A percentile compares a stretch with the other conserved stretches of the same genome.
Evolutionary conservation across 2,888 invertebrate genomes (phyloP).

Genomic region (Monochamus alternatus): DNA sequence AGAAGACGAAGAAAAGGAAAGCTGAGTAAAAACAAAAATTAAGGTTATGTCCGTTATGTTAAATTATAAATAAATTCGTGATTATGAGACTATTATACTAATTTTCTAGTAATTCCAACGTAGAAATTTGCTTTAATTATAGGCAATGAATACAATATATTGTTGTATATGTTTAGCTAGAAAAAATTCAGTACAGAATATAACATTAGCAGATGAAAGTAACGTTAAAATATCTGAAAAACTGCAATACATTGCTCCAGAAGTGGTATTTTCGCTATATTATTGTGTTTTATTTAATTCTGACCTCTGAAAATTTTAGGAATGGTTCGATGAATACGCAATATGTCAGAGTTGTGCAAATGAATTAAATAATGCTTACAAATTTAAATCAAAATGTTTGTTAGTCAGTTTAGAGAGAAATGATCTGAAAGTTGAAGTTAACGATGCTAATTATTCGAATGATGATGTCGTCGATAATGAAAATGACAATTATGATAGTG

Average conservation of each 20-base stretch:
- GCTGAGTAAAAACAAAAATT: too few relatives aligned
- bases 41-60: too few relatives aligned
- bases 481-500: slow-evolving; percentile 36
- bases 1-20: too few relatives aligned
- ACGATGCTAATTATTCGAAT: slow-evolving; percentile 33
- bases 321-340: slow-evolving; percentile 49
- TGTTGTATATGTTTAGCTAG: slow-evolving; percentile 53
- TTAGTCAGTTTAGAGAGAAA: slow-evolving; percentile 3
- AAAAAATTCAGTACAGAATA: slow-evolving; percentile 34
- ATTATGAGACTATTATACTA: too few relatives aligned
- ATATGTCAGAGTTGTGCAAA: slow-evolving; percentile 52
- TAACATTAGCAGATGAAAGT: slow-evolving; percentile 41
- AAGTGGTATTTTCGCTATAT: slow-evolving; percentile 49
- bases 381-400: slow-evolving; percentile 53
- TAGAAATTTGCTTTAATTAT: too few relatives aligned
- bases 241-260: slow-evolving; percentile 50
- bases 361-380: slow-evolving; percentile 47
- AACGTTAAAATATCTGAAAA: slow-evolving; percentile 45
- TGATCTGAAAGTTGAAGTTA: slow-evolving; percentile 32
- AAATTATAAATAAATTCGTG: too few relatives aligned
- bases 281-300: background rate
- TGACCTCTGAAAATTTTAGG: slow-evolving; percentile 45
- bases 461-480: slow-evolving; percentile 30
- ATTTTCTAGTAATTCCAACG: too few relatives aligned
- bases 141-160: slow-evolving; percentile 25